Percentiles rank a stretch among this genome's conserved stretches.
Evolutionary conservation across 2,113 vertebrate species (phyloP).

Genomic region (Acrocephalus kingi): DNA sequence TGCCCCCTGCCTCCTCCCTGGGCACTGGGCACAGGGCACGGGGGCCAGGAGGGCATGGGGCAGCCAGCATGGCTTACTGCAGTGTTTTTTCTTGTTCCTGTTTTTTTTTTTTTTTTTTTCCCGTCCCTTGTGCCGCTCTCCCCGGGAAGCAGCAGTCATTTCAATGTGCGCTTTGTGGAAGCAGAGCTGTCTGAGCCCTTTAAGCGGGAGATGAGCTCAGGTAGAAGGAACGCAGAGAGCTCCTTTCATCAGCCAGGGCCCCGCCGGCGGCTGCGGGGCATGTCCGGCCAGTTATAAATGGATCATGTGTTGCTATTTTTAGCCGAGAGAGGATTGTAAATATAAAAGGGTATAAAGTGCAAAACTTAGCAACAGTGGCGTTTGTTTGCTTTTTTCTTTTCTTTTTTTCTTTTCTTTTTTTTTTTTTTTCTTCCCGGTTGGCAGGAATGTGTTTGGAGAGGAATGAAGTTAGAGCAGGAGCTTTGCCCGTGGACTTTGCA

Average conservation of each 20-base stretch:
- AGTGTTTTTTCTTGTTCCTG: accelerated
- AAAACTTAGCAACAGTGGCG: constrained; percentile 62
- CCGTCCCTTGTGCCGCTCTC: neutral
- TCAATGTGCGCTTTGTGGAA: constrained; percentile 56
- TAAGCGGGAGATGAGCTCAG: constrained; percentile 47
- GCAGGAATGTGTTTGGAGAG: constrained; percentile 45
- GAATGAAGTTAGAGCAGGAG: constrained; percentile 29
- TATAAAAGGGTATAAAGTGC: constrained; percentile 69
- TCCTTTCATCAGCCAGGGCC: constrained; percentile 61
- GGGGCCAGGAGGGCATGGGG: neutral
- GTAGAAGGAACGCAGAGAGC: constrained; percentile 55
- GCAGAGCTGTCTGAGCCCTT: constrained; percentile 26
- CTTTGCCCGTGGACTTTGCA: constrained; percentile 43
- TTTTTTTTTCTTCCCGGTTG: neutral
- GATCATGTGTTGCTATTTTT: constrained; percentile 68
- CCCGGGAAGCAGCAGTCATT: constrained; percentile 3
- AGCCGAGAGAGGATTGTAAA: constrained; percentile 64
- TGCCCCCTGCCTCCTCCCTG: neutral
- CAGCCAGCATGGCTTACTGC: neutral
- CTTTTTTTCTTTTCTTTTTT: no score
- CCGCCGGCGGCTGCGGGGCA: constrained; percentile 41
- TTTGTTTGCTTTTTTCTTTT: constrained; percentile 40
- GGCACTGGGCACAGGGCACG: accelerated
- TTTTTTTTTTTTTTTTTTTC: neutral
- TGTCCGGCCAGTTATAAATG: constrained; percentile 62